These are phyloP conservation scores for Coptotermes formosanus DNA, from an alignment of 1,140 invertebrate species.

Conservation along the genomic window DNA sequence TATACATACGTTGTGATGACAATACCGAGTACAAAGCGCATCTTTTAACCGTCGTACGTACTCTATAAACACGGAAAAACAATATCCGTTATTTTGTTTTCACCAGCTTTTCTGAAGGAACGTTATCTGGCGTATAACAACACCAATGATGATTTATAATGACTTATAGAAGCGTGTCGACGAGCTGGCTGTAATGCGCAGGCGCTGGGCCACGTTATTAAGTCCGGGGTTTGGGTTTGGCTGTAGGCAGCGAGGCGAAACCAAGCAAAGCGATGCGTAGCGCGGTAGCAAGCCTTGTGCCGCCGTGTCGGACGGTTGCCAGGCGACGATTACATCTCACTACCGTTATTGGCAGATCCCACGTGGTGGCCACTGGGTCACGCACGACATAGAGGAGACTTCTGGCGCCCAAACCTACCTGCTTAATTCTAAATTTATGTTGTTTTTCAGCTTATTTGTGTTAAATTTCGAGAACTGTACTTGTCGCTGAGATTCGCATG, in stretches of 20 bases:
- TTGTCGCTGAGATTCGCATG: too few species aligned
- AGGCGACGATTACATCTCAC: background rate
- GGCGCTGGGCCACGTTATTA: background rate
- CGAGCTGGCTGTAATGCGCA: background rate
- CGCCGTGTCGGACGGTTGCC: background rate
- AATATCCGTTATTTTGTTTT: conserved; percentile 31
- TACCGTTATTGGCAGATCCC: background rate
- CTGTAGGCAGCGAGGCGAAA: background rate
- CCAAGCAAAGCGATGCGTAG: background rate
- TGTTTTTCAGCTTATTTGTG: too few species aligned
- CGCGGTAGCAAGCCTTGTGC: background rate
- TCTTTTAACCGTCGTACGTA: conserved; percentile 15
- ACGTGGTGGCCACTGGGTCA: conserved; percentile 11
- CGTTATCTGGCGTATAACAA: background rate
- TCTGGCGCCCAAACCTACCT: background rate
- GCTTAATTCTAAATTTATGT: background rate
- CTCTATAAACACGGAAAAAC: conserved; percentile 28
- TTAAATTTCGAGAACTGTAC: too few species aligned
- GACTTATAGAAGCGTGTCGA: conserved; percentile 18
- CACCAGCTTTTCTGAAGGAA: conserved; percentile 23
- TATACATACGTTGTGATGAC: conserved; percentile 24
- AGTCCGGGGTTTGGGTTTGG: background rate
- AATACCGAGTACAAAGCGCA: conserved; percentile 2
- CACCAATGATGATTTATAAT: conserved; percentile 24
- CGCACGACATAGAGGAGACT: background rate